Evolutionary conservation across 2,888 invertebrate species (phyloP), one percentile per base, ranked within the genome.

Genomic region (Nephrotoma appendiculata): DNA sequence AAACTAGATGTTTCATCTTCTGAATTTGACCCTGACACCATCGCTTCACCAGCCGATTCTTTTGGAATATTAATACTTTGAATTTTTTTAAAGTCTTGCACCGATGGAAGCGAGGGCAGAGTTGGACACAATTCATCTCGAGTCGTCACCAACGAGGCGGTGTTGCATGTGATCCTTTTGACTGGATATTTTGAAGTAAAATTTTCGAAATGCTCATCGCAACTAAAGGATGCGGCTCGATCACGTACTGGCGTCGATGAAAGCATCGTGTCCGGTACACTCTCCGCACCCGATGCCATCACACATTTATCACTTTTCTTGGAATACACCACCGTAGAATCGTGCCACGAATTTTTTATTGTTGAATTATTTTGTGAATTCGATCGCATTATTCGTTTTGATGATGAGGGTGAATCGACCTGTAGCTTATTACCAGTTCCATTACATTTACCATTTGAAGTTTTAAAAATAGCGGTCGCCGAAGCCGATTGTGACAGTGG

Each of bases 31-130:
- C 93, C 94, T n/a, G 94, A 94, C 45, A 95, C 94, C 92, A 94
- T 94, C 0, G 94, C 94, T 89, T 94, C 94, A 41, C 94, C 94
- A 2, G 94, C 94, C 1, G 94, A 93, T 89, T 94, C 94, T 89
- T 94, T 86, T 52, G 86, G 86, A 52, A 41, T 52, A 45, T 86
- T 44, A 88, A 91, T 92, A 71, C 1, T 31, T 88, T 91, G 91
- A 4, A 89, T 88, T 12, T 89, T 89, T 88, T 91, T 91, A 41
- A 90, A 88, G 86, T 90, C 90, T 86, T 90, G 89, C 57, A 90
- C 89, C 9, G 90, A 90, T 6, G 91, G 89, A 87, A 90, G 91
- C 43, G 90, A 89, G n/a, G 90, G 89, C 31, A 90, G 85, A 1
- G 89, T 85, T 42, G 85, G 88, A 85, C 89, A 89, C 88, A 90